Conservation (phyloP, 2,113 vertebrate species). For the Cricetomys ansorgei region DNA sequence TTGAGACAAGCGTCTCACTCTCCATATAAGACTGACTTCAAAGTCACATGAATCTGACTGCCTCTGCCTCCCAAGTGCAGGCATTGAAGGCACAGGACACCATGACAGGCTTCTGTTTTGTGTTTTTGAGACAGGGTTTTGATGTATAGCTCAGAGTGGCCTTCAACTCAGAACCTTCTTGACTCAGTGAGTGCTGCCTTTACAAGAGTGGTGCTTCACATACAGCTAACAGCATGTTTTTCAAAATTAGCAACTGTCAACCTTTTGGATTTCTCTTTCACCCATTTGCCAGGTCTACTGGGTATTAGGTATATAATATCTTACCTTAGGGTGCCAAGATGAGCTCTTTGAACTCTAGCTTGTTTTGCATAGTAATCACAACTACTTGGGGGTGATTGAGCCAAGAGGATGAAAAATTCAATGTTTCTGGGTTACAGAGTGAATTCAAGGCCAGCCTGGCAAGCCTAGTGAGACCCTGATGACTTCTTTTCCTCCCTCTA, state of each 20-base stretch:
- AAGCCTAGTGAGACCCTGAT: neutral
- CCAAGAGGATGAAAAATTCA: neutral
- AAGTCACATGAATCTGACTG: neutral
- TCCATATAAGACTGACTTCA: neutral
- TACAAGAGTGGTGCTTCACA: neutral
- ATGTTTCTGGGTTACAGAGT: neutral
- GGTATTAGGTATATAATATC: neutral
- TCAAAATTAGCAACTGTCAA: neutral
- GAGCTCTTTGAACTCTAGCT: neutral
- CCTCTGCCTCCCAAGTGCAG: neutral
- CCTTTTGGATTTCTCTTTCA: constrained; percentile 11
- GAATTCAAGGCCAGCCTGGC: neutral
- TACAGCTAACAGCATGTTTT: neutral
- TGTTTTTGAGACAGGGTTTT: neutral
- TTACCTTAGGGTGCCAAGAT: neutral
- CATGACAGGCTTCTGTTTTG: neutral
- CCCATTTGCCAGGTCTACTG: constrained; percentile 47
- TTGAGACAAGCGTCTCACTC: neutral
- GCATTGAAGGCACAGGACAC: neutral
- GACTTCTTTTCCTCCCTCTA: too few species aligned
- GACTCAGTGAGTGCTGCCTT: neutral
- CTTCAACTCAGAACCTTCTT: neutral
- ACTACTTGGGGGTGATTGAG: neutral
- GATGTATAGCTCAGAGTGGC: neutral
- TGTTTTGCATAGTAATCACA: neutral